A percentile compares a stretch with the other conserved stretches of the same genome.
phyloP scores from a whole-genome alignment of 2,797 vertebrate genomes.

The Threskiornis aethiopicus region DNA sequence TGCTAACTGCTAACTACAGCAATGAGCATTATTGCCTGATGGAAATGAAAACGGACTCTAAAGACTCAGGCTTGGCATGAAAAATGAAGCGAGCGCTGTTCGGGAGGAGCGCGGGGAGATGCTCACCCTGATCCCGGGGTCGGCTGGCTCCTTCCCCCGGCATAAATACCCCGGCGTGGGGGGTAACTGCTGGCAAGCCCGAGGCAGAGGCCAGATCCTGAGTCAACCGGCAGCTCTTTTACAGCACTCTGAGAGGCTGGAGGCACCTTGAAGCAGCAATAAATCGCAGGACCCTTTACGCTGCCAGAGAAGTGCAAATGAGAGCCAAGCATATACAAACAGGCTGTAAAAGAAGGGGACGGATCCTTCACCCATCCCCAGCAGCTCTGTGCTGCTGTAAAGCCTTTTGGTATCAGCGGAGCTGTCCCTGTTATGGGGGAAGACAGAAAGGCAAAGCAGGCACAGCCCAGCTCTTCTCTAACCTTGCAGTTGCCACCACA shows the following conservation, averaged over 20 bases:
- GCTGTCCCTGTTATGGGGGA: not conserved
- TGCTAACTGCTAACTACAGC: conserved; percentile 62
- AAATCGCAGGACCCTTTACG: not conserved
- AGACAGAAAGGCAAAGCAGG: not conserved
- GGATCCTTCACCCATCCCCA: not conserved
- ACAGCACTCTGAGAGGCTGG: not conserved
- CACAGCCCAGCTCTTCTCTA: not conserved
- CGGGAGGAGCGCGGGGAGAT: not conserved
- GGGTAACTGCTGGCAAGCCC: not conserved
- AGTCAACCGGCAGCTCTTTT: not conserved
- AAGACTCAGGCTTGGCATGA: conserved; percentile 19
- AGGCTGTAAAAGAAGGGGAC: not conserved
- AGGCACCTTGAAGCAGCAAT: not conserved
- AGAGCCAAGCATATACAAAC: not conserved
- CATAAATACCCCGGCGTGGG: not conserved
- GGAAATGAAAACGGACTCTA: conserved; percentile 55
- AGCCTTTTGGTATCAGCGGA: not conserved
- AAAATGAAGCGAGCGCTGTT: not conserved
- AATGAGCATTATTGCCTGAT: conserved; percentile 61
- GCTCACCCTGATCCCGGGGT: not conserved
- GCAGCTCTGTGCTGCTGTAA: fast-evolving
- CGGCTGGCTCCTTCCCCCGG: fast-evolving
- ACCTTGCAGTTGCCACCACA: not conserved
- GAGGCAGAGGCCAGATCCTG: not conserved
- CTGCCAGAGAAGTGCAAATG: not conserved